Conservation (phyloP, 2,888 invertebrate genomes). For the Belgica antarctica region DNA sequence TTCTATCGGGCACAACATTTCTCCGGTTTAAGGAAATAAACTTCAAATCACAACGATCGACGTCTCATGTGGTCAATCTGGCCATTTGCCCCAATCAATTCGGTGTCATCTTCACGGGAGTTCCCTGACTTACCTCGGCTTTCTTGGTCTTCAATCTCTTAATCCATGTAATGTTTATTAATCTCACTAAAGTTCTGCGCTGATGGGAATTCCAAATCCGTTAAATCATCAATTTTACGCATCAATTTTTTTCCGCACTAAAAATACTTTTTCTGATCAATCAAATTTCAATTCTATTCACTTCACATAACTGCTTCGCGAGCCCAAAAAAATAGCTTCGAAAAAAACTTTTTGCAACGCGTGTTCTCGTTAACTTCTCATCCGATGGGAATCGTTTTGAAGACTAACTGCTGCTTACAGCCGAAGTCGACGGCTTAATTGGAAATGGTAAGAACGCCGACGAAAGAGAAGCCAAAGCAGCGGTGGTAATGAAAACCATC, state of each 20-base stretch:
- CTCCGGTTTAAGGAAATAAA: too few relatives aligned
- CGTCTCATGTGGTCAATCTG: too few relatives aligned
- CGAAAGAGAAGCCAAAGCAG: slow-evolving; percentile 13
- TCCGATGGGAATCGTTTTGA: slow-evolving; percentile 16
- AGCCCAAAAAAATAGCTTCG: not conserved
- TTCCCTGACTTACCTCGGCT: not conserved
- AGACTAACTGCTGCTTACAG: slow-evolving; percentile 28
- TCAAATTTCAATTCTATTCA: not conserved
- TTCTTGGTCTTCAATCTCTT: not conserved
- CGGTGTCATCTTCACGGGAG: too few relatives aligned
- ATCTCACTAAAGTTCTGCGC: not conserved
- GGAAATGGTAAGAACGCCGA: slow-evolving; percentile 12
- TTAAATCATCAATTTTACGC: not conserved
- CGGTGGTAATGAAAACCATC: slow-evolving; percentile 36
- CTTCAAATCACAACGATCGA: too few relatives aligned
- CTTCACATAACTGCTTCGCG: slow-evolving; percentile 16
- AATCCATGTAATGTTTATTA: not conserved
- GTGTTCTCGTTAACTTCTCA: slow-evolving; percentile 4
- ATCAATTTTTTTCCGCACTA: not conserved
- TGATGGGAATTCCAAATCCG: not conserved
- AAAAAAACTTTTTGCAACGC: slow-evolving; percentile 9
- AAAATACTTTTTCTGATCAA: not conserved
- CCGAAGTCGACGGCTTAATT: not conserved
- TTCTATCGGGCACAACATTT: too few relatives aligned
- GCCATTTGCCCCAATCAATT: too few relatives aligned